Base-by-base conservation (phyloP, 2,888 invertebrate genomes). In the Xylocampa areola region DNA sequence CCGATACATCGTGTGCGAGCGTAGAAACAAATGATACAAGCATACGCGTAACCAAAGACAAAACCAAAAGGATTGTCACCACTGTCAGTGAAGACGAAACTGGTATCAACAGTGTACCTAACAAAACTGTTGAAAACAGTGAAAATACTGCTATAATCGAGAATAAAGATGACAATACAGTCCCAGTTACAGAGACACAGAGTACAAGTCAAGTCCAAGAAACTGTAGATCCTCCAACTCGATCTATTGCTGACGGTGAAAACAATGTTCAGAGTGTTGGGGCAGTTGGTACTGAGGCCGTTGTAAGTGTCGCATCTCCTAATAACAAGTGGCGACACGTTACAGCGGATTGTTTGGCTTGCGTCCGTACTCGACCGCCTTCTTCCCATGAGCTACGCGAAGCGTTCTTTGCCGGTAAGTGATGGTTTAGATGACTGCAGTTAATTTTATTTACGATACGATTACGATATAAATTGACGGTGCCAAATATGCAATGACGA, bases 351-450 rank as follows among this genome's bases (percentile, higher is more conserved):
- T 94, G 94, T 35, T 60, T 94, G 49, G 90, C 89, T 5, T 94
- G 94, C 54, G 90, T 88, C 2, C 84, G 89, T 4, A 88, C 91
- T 0, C 71, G 91, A 1, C 93, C 94, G 45, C 91, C 88, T 0
- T 91, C 92, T 1, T 86, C 90, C 6, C 90, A 93, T 41, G 92
- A 94, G 66, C 73, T 94, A 41, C 84, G 94, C 1, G 93, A 94
- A 66, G 94, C 93, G 0, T 94, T 94, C 75, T 94, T 94, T 72
- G 88, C 92, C 55, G 92, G 94, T 92, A 67, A 71, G 58, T 16
- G 21, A 33, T 16, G 0, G 0, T 40, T 27, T 40, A 10, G 10
- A 37, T 33, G 5, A 13, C 21, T 36, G n/a, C n/a, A n/a, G n/a
- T n/a, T n/a, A n/a, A n/a, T n/a, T n/a, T n/a, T n/a, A n/a, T n/a